Conservation (phyloP, 2,113 vertebrate species). For the Struthidea cinerea region DNA sequence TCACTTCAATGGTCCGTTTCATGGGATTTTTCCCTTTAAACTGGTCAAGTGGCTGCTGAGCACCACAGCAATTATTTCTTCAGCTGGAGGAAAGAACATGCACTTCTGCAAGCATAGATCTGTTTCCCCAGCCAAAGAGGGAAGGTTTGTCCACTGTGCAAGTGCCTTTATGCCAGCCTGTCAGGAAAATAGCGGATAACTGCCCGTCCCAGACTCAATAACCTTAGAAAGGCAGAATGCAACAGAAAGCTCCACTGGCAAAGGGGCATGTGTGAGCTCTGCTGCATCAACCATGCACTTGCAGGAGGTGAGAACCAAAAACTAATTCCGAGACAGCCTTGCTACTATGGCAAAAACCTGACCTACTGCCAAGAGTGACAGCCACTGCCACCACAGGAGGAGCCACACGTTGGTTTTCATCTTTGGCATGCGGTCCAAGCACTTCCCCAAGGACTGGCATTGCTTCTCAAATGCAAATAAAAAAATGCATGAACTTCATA, state of each 20-base stretch:
- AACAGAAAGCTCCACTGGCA: not conserved
- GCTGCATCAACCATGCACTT: accelerated
- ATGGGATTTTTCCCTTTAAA: not conserved
- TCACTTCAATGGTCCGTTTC: not conserved
- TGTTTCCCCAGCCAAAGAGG: not conserved
- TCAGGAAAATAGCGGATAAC: not conserved
- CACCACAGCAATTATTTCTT: not conserved
- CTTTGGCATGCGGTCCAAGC: not conserved
- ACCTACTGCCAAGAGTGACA: not conserved
- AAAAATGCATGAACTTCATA: not conserved
- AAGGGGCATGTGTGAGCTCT: accelerated
- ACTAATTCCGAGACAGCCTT: not conserved
- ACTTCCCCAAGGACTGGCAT: not conserved
- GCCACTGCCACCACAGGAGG: not conserved
- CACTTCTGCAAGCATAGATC: accelerated
- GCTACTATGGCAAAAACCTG: not conserved
- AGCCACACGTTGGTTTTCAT: accelerated
- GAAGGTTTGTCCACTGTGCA: not conserved
- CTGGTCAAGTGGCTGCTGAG: accelerated
- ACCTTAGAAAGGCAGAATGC: accelerated
- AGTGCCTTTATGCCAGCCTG: not conserved
- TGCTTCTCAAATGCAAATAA: not conserved
- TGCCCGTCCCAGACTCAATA: accelerated
- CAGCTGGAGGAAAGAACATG: not conserved
- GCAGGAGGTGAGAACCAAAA: not conserved